phyloP scores from a whole-genome alignment of 2,888 invertebrate species.

The Cephalotes varians region DNA sequence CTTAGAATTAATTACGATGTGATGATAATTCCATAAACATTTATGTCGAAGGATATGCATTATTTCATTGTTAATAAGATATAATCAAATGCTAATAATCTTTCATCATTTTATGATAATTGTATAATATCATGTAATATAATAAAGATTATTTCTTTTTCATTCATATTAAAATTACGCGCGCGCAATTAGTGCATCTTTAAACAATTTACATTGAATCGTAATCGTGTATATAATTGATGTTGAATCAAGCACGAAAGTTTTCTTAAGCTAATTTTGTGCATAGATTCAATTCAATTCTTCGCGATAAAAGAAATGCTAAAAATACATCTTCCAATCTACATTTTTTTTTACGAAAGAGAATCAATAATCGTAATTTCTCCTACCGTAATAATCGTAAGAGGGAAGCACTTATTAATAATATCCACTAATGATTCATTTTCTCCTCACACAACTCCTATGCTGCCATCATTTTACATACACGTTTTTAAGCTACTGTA shows the following conservation, averaged over 20 bases:
- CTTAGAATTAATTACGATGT: conserved; percentile 35
- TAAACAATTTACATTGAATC: conserved; percentile 66
- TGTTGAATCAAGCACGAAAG: conserved; percentile 52
- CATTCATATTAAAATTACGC: conserved; percentile 58
- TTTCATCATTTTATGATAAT: conserved; percentile 63
- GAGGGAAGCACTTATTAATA: conserved; percentile 80
- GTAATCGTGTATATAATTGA: conserved; percentile 59
- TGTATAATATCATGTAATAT: conserved; percentile 66
- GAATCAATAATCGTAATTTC: conserved; percentile 56
- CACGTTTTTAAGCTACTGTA: conserved; percentile 42
- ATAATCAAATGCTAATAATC: conserved; percentile 65
- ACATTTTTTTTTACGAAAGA: conserved; percentile 15
- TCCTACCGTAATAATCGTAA: conserved; percentile 69
- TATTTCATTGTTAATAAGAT: conserved; percentile 69
- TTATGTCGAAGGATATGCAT: conserved; percentile 78
- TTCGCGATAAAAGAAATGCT: conserved; percentile 27
- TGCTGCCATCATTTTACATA: conserved; percentile 30
- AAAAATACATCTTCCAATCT: conserved; percentile 41
- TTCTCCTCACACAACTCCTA: conserved; percentile 46
- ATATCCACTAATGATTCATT: conserved; percentile 66
- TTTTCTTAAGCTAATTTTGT: conserved; percentile 59
- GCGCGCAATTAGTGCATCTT: conserved; percentile 52
- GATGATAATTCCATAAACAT: conserved; percentile 70
- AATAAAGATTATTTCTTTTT: conserved; percentile 62
- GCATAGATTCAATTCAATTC: conserved; percentile 43